Percentiles rank a stretch among this genome's conserved stretches.
Evolutionary conservation across 2,888 invertebrate species (phyloP).

Genomic region (Hipparchia semele): DNA sequence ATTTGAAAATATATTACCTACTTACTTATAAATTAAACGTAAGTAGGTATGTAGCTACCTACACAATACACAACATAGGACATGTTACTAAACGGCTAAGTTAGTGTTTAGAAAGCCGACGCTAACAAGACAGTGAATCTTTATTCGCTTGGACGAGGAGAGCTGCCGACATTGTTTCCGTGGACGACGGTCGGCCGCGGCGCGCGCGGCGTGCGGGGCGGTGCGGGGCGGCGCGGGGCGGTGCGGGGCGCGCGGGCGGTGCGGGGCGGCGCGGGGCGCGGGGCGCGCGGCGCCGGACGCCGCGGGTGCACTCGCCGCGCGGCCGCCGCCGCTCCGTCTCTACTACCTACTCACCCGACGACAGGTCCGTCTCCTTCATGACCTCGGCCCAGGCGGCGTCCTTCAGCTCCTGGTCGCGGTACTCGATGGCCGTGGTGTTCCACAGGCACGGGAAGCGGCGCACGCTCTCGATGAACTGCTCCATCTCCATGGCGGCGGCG

Average conservation of each 20-base stretch:
- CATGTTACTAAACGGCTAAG: too few species aligned
- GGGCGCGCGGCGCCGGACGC: conserved; percentile 70
- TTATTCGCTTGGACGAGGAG: background rate
- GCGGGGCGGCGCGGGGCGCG: background rate
- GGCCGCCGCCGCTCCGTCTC: conserved; percentile 60
- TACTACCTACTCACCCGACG: conserved; percentile 71
- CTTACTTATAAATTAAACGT: too few species aligned
- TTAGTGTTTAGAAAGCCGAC: background rate
- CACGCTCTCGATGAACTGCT: conserved; percentile 74
- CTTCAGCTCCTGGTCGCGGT: conserved; percentile 79
- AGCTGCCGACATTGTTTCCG: background rate
- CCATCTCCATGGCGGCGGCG: conserved; percentile 57
- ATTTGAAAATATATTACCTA: too few species aligned
- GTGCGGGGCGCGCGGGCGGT: conserved; percentile 47
- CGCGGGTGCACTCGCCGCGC: conserved; percentile 76
- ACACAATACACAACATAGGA: too few species aligned
- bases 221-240: conserved; percentile 21
- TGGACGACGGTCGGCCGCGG: too few species aligned
- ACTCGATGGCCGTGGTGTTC: conserved; percentile 77
- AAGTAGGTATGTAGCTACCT: too few species aligned
- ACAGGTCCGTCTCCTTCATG: conserved; percentile 73
- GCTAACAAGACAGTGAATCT: background rate
- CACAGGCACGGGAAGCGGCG: conserved; percentile 77
- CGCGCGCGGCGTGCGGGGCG: background rate
- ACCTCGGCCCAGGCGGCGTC: conserved; percentile 78